Base-by-base conservation (phyloP, 2,113 vertebrate species). In the Eclectus roratus region DNA sequence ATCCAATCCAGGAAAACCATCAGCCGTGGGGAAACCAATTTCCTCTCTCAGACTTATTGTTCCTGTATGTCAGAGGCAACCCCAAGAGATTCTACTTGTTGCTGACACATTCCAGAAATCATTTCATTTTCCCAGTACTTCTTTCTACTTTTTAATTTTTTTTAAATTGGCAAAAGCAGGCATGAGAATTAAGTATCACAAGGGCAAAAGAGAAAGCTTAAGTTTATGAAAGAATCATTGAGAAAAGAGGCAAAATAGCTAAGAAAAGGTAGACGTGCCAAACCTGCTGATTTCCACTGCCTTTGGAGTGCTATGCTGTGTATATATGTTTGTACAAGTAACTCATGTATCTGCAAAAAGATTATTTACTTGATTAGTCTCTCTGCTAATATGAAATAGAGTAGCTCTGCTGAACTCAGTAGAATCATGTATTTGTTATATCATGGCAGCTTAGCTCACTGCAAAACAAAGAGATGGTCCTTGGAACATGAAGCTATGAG, bases 81-180 rank as follows among this genome's bases (percentile, higher is more conserved):
- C 90, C 79, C 93, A 64, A 71, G 95, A n/a, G 85, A 88, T 50
- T 86, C 56, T 85, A 60, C 76, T 88, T 80, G 76, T 44, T 80
- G 68, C 71, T 96, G 91, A 97, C 64, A 86, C 85, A 68, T 91
- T 89, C 88, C 88, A 95, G 89, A 93, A 70, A 90, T 83, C 1
- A 85, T 70, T 96, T 93, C 2, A 82, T 91, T 94, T 93, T 91
- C 58, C 37, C n/a, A 66, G 58, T 56, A 66, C 37, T 52, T 66
- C 0, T 65, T 68, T 63, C 39, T 14, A n/a, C 25, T 52, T n/a
- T 49, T 13, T 27, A 2, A 27, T 72, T 35, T 61, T 41, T 44
- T 76, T n/a, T 11, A 3, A 61, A 85, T 72, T 58, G 72, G 44
- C 52, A 80, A 55, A 89, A 91, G 49, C 61, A 49, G 23, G n/a